Evolutionary conservation across 2,888 invertebrate species (phyloP).

Genomic region (Agelastica alni): DNA sequence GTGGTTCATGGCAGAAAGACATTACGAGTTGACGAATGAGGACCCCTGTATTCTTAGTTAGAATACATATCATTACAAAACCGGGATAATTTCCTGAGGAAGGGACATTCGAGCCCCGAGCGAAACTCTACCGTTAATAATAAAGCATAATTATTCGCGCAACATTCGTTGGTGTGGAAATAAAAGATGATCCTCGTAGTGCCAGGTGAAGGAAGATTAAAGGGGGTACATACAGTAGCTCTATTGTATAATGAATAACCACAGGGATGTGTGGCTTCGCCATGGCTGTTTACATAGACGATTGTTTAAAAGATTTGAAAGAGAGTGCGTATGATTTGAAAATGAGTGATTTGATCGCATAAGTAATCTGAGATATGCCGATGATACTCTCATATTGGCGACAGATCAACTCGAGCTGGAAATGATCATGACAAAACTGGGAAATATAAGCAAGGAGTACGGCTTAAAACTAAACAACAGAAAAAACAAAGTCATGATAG

Average conservation of each 20-base stretch:
- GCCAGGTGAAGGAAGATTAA: neutral
- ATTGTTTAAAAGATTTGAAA: too few relatives aligned
- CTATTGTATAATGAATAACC: neutral
- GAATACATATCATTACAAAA: constrained; percentile 13
- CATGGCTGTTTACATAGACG: too few relatives aligned
- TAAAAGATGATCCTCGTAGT: constrained; percentile 2
- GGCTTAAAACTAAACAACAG: too few relatives aligned
- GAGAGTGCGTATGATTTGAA: too few relatives aligned
- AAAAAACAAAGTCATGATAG: too few relatives aligned
- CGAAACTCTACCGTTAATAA: constrained; percentile 15
- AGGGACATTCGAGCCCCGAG: constrained; percentile 12
- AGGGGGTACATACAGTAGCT: neutral
- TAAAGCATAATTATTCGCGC: constrained; percentile 17
- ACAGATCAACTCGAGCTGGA: too few relatives aligned
- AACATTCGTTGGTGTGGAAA: constrained; percentile 10
- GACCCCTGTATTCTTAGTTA: constrained; percentile 8
- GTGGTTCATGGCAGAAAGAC: neutral
- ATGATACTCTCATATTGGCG: too few relatives aligned
- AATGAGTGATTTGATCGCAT: too few relatives aligned
- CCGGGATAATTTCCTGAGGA: constrained; percentile 13
- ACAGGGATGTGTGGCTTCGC: too few relatives aligned
- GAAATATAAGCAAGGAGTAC: too few relatives aligned
- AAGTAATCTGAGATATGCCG: too few relatives aligned
- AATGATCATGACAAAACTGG: too few relatives aligned
- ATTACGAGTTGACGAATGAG: constrained; percentile 2